Percentiles rank a stretch among this genome's conserved stretches.
These are phyloP conservation scores for Luffia ferchaultella DNA, from an alignment of 2,888 invertebrate genomes.

Conservation along the genomic window DNA sequence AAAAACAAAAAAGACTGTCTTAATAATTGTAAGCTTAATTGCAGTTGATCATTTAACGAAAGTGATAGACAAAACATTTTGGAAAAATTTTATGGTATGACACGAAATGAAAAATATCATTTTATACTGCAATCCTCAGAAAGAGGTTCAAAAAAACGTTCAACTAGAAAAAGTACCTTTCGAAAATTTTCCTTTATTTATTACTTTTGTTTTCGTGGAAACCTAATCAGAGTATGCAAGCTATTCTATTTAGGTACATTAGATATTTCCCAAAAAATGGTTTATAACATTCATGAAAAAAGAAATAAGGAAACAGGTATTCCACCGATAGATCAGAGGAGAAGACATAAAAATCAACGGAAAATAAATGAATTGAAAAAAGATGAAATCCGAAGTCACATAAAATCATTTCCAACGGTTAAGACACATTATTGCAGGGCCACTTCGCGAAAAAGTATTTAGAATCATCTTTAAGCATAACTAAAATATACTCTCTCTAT, in stretches of 20 bases:
- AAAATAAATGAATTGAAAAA: background rate
- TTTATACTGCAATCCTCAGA: background rate
- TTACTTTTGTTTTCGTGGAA: background rate
- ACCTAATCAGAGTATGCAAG: background rate
- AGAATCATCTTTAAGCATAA: conserved; percentile 2
- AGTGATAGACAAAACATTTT: background rate
- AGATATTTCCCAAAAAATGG: background rate
- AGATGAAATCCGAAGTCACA: background rate
- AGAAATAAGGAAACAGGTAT: background rate
- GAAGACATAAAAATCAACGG: background rate
- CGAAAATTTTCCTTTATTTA: background rate
- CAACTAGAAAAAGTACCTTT: background rate
- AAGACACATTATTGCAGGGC: background rate
- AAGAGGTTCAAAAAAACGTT: background rate
- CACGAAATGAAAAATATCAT: background rate
- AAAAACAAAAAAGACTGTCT: background rate
- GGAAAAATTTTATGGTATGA: background rate
- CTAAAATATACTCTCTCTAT: conserved; percentile 11
- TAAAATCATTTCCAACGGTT: background rate
- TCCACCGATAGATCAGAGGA: background rate
- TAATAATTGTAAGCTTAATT: background rate
- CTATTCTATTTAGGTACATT: background rate
- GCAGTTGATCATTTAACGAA: background rate
- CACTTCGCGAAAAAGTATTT: background rate
- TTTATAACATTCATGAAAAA: background rate